These are phyloP conservation scores for Elysia crispata DNA, from an alignment of 2,888 invertebrate genomes.

Conservation along the genomic window DNA sequence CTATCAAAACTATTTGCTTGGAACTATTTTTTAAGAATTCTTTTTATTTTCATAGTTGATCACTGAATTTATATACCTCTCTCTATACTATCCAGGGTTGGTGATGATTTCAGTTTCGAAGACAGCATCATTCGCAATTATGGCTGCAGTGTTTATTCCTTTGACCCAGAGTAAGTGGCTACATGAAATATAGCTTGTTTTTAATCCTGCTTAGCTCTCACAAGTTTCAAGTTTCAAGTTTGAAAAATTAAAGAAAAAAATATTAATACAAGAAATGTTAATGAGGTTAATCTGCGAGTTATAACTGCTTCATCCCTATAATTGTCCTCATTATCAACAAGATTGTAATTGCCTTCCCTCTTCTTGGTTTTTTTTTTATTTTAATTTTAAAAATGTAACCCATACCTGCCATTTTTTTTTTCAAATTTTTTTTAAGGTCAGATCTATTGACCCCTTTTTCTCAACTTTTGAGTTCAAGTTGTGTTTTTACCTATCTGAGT, in stretches of 20 bases:
- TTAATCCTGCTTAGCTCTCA: too few species aligned
- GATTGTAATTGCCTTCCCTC: not conserved
- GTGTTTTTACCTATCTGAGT: too few species aligned
- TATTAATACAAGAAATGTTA: too few species aligned
- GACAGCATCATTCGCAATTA: conserved; percentile 58
- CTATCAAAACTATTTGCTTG: too few species aligned
- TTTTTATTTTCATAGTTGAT: not conserved
- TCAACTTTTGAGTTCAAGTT: too few species aligned
- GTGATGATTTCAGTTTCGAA: conserved; percentile 66
- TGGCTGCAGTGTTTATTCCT: conserved; percentile 67
- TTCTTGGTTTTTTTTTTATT: not conserved
- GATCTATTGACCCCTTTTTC: too few species aligned
- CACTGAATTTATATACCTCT: not conserved
- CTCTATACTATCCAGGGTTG: conserved; percentile 56
- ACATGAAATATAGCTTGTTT: not conserved
- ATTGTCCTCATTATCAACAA: not conserved
- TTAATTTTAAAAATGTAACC: too few species aligned
- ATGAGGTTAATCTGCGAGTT: too few species aligned
- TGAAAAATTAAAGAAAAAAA: too few species aligned
- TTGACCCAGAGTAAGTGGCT: conserved; percentile 57
- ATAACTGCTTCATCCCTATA: not conserved
- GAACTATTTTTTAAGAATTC: not conserved
- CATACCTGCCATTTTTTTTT: too few species aligned
- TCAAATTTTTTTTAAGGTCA: too few species aligned
- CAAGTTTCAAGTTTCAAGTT: too few species aligned